Conservation (phyloP, 2,113 vertebrate species). For the Lagopus leucura region DNA sequence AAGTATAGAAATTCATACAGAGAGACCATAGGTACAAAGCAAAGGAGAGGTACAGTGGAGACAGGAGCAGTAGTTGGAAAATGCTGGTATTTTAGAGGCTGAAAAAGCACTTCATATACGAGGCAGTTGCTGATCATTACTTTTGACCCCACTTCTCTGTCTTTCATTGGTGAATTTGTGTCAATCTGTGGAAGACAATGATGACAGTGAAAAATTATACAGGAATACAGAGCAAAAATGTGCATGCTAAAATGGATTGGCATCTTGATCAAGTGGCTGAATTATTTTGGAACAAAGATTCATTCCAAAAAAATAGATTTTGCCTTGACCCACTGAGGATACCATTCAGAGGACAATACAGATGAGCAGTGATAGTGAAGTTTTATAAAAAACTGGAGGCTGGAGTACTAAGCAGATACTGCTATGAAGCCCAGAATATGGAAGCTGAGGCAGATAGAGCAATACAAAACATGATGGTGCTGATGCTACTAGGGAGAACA, state of each 20-base stretch:
- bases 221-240: background rate
- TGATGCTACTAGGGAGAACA: background rate
- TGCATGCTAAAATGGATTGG: background rate
- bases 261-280: background rate
- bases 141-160: too few relatives aligned
- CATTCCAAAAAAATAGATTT: background rate
- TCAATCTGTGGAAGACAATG: background rate
- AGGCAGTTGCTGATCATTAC: background rate
- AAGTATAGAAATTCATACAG: rapidly evolving
- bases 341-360: background rate
- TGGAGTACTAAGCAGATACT: background rate
- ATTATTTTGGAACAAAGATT: background rate
- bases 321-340: rapidly evolving
- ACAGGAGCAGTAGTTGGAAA: background rate
- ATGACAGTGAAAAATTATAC: background rate
- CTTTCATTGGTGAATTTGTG: background rate
- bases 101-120: background rate
- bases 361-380: background rate
- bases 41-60: background rate
- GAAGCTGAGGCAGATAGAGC: background rate
- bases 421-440: rapidly evolving
- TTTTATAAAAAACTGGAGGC: background rate
- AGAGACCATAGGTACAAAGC: background rate
- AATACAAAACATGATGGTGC: rapidly evolving
- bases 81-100: background rate